Evolutionary conservation across 2,888 invertebrate species (phyloP).

Genomic region (Glaucopsyche alexis): DNA sequence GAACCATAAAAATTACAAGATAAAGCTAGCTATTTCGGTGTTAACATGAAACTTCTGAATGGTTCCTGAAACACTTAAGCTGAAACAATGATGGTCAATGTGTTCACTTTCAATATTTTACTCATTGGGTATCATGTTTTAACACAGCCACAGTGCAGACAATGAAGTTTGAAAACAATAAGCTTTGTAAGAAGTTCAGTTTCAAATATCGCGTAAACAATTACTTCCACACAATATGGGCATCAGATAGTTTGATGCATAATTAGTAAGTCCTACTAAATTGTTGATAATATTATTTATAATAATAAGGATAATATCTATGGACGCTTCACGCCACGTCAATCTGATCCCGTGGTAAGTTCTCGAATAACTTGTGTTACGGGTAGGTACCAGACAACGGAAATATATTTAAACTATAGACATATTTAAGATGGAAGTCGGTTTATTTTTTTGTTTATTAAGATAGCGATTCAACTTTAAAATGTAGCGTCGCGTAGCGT

Average conservation of each 20-base stretch:
- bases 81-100: neutral
- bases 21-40: neutral
- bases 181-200: conserved; percentile 16
- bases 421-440: too few species aligned
- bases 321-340: too few species aligned
- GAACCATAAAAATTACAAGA: too few species aligned
- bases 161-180: conserved; percentile 12
- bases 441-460: too few species aligned
- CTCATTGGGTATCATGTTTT: neutral
- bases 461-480: neutral
- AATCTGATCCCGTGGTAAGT: too few species aligned
- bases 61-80: neutral
- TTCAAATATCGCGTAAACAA: conserved; percentile 7
- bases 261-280: neutral
- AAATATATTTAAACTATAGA: too few species aligned
- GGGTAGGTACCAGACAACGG: too few species aligned
- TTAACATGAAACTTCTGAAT: neutral
- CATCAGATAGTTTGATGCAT: neutral
- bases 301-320: too few species aligned
- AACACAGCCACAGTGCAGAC: neutral
- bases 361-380: too few species aligned
- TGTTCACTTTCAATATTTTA: neutral
- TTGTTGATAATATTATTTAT: neutral
- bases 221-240: neutral
- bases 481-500: too few species aligned